phyloP scores from a whole-genome alignment of 2,113 vertebrate genomes.

The Tragelaphus imberbis region DNA sequence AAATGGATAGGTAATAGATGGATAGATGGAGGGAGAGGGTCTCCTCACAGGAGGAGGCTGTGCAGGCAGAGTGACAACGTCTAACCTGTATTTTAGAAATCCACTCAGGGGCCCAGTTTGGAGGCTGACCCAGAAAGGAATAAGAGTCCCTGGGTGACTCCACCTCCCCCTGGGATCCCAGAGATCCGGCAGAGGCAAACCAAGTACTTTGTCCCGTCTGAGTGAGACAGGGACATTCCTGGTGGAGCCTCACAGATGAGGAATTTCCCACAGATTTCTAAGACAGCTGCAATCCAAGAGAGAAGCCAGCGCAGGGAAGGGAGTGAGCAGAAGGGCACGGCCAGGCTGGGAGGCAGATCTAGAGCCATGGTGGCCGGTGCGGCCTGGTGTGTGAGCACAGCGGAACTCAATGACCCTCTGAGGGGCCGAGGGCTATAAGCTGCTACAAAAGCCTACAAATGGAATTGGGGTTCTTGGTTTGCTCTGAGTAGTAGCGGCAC shows the following conservation, averaged over 20 bases:
- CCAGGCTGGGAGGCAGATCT: background rate
- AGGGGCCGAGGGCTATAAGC: background rate
- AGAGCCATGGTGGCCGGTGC: fast-evolving
- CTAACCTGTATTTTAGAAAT: background rate
- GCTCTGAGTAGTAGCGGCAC: background rate
- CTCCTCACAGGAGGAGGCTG: background rate
- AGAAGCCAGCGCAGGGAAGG: background rate
- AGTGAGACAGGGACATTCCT: background rate
- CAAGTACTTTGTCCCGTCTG: background rate
- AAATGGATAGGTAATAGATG: too few relatives aligned
- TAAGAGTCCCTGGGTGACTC: background rate
- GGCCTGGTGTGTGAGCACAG: too few relatives aligned
- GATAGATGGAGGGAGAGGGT: background rate
- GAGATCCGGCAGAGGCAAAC: background rate
- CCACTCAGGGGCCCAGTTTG: too few relatives aligned
- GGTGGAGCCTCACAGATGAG: background rate
- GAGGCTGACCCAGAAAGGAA: background rate
- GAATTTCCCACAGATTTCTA: background rate
- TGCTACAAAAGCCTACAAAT: background rate
- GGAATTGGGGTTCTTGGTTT: background rate
- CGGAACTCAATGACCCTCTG: fast-evolving
- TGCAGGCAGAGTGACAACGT: background rate
- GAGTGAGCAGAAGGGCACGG: background rate
- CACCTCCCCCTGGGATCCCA: background rate
- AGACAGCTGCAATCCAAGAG: background rate